Conservation (phyloP, 2,113 vertebrate genomes). For the Eupsittula cactorum region DNA sequence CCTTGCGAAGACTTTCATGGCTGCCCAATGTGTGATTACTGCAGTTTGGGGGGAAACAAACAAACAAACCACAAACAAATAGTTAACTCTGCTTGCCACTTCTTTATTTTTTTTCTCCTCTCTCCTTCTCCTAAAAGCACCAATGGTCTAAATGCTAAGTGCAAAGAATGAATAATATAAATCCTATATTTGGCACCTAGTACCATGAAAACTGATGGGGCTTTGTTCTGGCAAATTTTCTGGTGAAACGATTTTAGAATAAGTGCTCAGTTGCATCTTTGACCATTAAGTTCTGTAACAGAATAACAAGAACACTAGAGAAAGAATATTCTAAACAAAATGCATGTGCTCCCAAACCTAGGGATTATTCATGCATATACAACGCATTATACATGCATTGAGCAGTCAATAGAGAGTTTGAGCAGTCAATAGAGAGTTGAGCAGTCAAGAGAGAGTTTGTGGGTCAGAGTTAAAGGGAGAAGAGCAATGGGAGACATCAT, state of each 20-base stretch:
- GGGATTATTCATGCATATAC: too few relatives aligned
- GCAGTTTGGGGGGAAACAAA: not conserved
- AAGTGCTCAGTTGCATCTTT: not conserved
- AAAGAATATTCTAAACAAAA: not conserved
- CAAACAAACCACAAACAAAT: not conserved
- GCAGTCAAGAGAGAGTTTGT: too few relatives aligned
- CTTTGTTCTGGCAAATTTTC: not conserved
- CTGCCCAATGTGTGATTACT: slow-evolving; percentile 65
- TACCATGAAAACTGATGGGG: not conserved
- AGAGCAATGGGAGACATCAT: too few relatives aligned
- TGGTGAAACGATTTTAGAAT: not conserved
- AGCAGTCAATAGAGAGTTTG: too few relatives aligned
- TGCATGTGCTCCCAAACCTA: accelerated
- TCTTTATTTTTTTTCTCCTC: not conserved
- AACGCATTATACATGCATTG: too few relatives aligned
- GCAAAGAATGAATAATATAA: not conserved
- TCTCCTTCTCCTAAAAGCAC: not conserved
- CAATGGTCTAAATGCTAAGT: not conserved
- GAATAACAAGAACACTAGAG: not conserved
- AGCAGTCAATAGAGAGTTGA: too few relatives aligned
- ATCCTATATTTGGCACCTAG: not conserved
- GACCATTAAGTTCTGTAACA: not conserved
- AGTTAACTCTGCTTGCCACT: not conserved
- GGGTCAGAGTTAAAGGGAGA: too few relatives aligned
- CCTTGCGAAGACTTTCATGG: slow-evolving; percentile 69